phyloP scores from a whole-genome alignment of 1,140 invertebrate genomes.

The Plectus sambesii region DNA sequence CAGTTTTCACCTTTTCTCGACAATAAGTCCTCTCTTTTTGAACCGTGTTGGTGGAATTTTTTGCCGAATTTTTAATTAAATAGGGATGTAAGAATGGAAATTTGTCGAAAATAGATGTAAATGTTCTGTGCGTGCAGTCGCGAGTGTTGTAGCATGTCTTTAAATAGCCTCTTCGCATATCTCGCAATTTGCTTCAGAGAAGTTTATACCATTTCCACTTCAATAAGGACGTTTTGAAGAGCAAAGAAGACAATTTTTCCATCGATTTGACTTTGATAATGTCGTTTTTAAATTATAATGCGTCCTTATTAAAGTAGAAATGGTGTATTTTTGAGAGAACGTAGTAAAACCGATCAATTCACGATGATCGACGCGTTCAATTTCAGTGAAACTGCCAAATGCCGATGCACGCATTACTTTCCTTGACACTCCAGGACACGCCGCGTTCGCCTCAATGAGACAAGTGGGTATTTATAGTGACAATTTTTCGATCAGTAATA shows the following conservation, averaged over 20 bases:
- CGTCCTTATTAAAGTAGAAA: too few species aligned
- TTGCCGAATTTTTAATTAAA: too few species aligned
- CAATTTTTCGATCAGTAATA: too few species aligned
- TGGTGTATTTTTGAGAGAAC: too few species aligned
- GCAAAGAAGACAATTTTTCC: constrained; percentile 3
- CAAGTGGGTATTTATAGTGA: too few species aligned
- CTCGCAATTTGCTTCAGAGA: too few species aligned
- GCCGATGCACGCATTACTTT: constrained; percentile 72
- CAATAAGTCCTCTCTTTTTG: constrained; percentile 1
- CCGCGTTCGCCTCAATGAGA: constrained; percentile 83
- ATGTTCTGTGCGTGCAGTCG: too few species aligned
- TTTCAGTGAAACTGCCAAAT: constrained; percentile 55
- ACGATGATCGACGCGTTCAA: constrained; percentile 14
- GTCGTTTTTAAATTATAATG: constrained; percentile 12
- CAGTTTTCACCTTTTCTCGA: constrained; percentile 8
- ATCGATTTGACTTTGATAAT: constrained; percentile 2
- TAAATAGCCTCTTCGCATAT: too few species aligned
- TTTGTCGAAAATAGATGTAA: too few species aligned
- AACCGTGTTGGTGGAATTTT: neutral
- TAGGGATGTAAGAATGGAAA: too few species aligned
- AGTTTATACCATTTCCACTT: too few species aligned
- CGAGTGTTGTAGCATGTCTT: too few species aligned
- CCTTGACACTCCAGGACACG: constrained; percentile 98
- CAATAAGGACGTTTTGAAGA: constrained; percentile 1
- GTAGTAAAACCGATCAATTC: neutral